Evolutionary conservation across 2,797 vertebrate species (phyloP).

Genomic region (Sebastes itinus): DNA sequence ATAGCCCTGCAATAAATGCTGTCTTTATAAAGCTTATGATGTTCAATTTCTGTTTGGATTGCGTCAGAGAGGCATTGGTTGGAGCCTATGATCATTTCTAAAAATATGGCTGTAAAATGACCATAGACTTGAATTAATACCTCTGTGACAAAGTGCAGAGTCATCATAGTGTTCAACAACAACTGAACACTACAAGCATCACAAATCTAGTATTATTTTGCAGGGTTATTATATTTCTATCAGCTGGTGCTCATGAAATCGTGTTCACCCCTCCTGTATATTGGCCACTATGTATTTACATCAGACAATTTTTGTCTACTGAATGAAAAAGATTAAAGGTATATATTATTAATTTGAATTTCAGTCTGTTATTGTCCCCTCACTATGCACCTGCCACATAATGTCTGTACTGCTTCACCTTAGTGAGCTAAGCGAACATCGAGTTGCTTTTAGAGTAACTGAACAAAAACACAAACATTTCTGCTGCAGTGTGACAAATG

Average conservation of each 20-base stretch:
- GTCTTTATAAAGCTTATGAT: conserved; percentile 19
- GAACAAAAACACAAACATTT: conserved; percentile 16
- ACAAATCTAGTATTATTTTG: conserved; percentile 26
- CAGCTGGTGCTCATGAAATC: conserved; percentile 29
- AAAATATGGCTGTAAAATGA: conserved; percentile 61
- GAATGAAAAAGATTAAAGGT: conserved; percentile 65
- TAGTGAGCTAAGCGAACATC: conserved; percentile 11
- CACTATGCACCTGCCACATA: conserved; percentile 21
- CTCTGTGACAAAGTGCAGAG: conserved; percentile 41
- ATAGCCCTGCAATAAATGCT: conserved; percentile 32
- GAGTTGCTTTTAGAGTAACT: conserved; percentile 20
- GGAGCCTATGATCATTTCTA: conserved; percentile 27
- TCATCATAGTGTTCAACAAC: conserved; percentile 26
- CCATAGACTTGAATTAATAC: conserved; percentile 35
- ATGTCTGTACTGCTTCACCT: conserved; percentile 9
- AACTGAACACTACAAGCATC: conserved; percentile 29
- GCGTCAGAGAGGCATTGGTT: conserved; percentile 37
- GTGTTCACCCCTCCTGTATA: conserved; percentile 51
- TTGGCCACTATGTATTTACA: conserved; percentile 73
- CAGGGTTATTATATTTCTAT: conserved; percentile 35
- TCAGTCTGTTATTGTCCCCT: conserved; percentile 45
- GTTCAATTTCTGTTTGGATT: conserved; percentile 29
- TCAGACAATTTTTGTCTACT: conserved; percentile 53
- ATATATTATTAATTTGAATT: conserved; percentile 57
- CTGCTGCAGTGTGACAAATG: conserved; percentile 32